Base-by-base conservation (phyloP, 2,113 vertebrate species). In the Hyperopisus bebe region DNA sequence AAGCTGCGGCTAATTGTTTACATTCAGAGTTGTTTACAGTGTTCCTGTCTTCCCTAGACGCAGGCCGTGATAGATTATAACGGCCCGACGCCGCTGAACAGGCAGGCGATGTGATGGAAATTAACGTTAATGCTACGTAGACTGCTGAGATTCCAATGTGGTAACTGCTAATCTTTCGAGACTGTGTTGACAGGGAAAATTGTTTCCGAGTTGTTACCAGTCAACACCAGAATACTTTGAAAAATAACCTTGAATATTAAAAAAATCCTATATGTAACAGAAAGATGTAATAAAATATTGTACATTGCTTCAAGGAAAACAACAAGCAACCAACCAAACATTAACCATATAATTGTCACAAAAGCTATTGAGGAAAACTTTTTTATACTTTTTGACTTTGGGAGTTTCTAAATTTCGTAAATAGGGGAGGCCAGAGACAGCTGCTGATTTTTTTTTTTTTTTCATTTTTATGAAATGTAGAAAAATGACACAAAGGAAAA, bases 1-100 rank as follows among this genome's bases (percentile, higher is more conserved):
- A 46, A 35, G 27, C n/a, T 50, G 85, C 19, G 27, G 50, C 85
- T 86, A 51, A 86, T 86, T 86, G 85, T 86, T 86, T 86, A 86
- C 85, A 51, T 51, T 86, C 85, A 35, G 85, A 35, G n/a, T 53
- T 86, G 85, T 86, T 53, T 86, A 86, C 85, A 7, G 48, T 35
- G 47, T 86, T 86, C 85, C 50, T 7, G 47, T 86, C 85, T 55
- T 27, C 15, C 4, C 3, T 31, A 53, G 11, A 35, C 5, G 46
- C 0, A 2, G 85, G 7, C 50, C 5, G 24, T 55, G 47, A 51
- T 51, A 53, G 24, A 86, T 51, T 35, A 51, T 86, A 86, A 15
- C 13, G 31, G 85, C 10, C 48, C 10, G 10, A 19, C 8, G 15
- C 50, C 1, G 9, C 48, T 35, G 9, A 86, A 53, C 27, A 39